phyloP scores from a whole-genome alignment of 2,113 vertebrate species.

The Phainopepla nitens region DNA sequence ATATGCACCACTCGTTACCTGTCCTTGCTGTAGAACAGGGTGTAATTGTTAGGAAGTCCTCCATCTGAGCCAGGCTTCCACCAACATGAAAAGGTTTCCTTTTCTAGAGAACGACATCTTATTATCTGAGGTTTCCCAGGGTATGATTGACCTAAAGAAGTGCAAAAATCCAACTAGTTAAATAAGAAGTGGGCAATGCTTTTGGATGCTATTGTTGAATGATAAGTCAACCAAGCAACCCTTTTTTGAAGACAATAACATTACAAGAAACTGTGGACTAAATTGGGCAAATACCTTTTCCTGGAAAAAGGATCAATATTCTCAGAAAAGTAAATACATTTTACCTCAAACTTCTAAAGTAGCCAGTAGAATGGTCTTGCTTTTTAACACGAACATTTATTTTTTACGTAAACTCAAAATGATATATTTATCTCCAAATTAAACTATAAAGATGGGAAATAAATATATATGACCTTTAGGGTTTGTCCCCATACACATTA shows the following conservation, averaged over 20 bases:
- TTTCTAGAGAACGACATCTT: slow-evolving; percentile 87
- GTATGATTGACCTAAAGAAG: slow-evolving; percentile 73
- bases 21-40: slow-evolving; percentile 84
- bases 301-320: not conserved
- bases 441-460: not conserved
- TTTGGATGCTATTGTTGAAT: not conserved
- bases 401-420: not conserved
- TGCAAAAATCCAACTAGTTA: not conserved
- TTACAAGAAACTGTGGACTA: not conserved
- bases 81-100: slow-evolving; percentile 94
- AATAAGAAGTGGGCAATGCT: not conserved
- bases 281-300: not conserved
- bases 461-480: not conserved
- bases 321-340: not conserved
- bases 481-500: not conserved
- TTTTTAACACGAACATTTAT: not conserved
- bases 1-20: slow-evolving; percentile 68
- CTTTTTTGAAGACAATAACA: not conserved
- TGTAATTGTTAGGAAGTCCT: slow-evolving; percentile 82
- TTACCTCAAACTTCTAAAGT: not conserved
- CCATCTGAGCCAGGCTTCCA: slow-evolving; percentile 86
- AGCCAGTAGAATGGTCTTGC: not conserved
- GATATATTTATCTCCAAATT: not conserved
- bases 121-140: slow-evolving; percentile 83
- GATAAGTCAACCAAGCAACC: not conserved